Conservation (phyloP, 53 echinoderm and acorn worm species). For the Holothuria leucospilota region DNA sequence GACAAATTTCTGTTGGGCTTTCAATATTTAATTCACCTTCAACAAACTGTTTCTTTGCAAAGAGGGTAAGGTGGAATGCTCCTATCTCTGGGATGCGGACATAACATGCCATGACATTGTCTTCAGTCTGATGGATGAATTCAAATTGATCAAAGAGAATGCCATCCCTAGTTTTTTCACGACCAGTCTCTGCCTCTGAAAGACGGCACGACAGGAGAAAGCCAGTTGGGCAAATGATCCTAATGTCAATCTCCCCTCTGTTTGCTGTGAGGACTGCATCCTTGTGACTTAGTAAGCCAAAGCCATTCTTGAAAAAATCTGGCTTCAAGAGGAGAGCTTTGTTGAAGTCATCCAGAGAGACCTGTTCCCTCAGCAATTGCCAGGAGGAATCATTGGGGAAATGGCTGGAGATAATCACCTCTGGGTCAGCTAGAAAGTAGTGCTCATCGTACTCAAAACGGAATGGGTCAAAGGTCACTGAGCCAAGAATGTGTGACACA, state of each 20-base stretch:
- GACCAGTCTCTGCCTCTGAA: slow-evolving; percentile 58
- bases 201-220: slow-evolving; percentile 80
- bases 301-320: slow-evolving; percentile 79
- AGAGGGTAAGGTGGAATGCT: slow-evolving; percentile 78
- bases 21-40: slow-evolving; percentile 89
- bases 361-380: slow-evolving; percentile 73
- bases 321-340: slow-evolving; percentile 78
- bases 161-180: slow-evolving; percentile 58
- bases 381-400: slow-evolving; percentile 87
- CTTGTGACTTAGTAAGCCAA: slow-evolving; percentile 68
- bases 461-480: slow-evolving; percentile 94
- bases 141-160: slow-evolving; percentile 82
- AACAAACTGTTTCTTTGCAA: slow-evolving; percentile 82
- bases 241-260: slow-evolving; percentile 73
- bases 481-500: slow-evolving; percentile 92
- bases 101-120: slow-evolving; percentile 80
- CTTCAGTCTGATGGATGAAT: slow-evolving; percentile 86
- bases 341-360: slow-evolving; percentile 77
- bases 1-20: slow-evolving; percentile 86
- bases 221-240: slow-evolving; percentile 71
- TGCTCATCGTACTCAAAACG: slow-evolving; percentile 98
- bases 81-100: slow-evolving; percentile 91
- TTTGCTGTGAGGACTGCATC: slow-evolving; percentile 56
- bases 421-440: slow-evolving; percentile 94
- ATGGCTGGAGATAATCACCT: slow-evolving; percentile 90